Evolutionary conservation across 2,113 vertebrate genomes (phyloP).

Genomic region (Xiphophorus hellerii): DNA sequence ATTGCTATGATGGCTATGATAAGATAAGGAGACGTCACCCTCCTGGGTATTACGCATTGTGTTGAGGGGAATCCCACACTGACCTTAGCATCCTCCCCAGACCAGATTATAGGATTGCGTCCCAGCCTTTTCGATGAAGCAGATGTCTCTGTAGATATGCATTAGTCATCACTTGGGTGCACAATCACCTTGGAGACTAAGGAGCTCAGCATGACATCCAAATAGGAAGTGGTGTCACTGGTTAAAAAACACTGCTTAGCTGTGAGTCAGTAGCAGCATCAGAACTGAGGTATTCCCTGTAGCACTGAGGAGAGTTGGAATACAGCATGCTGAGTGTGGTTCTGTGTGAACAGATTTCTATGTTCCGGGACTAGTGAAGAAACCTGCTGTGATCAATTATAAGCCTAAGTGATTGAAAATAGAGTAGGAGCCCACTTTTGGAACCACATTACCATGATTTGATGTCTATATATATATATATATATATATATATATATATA

Average conservation of each 20-base stretch:
- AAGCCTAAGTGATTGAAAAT: background rate
- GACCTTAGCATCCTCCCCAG: constrained; percentile 49
- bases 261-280: constrained; percentile 27
- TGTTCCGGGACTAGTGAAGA: constrained; percentile 3
- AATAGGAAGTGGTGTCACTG: constrained; percentile 44
- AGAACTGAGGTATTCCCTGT: constrained; percentile 39
- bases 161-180: constrained; percentile 51
- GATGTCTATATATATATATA: too few relatives aligned
- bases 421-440: background rate
- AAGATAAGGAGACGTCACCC: constrained; percentile 18
- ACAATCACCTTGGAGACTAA: constrained; percentile 61
- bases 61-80: constrained; percentile 49
- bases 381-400: background rate
- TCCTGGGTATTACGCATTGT: constrained; percentile 11
- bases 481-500: too few relatives aligned
- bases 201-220: constrained; percentile 46
- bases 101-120: constrained; percentile 66
- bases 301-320: background rate
- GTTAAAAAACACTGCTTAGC: constrained; percentile 27
- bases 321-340: background rate
- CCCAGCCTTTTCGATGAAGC: constrained; percentile 38
- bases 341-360: background rate
- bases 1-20: constrained; percentile 19
- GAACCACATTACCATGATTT: background rate
- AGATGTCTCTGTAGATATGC: constrained; percentile 44